Conservation (phyloP, 2,888 invertebrate genomes). For the Eupithecia centaureata region DNA sequence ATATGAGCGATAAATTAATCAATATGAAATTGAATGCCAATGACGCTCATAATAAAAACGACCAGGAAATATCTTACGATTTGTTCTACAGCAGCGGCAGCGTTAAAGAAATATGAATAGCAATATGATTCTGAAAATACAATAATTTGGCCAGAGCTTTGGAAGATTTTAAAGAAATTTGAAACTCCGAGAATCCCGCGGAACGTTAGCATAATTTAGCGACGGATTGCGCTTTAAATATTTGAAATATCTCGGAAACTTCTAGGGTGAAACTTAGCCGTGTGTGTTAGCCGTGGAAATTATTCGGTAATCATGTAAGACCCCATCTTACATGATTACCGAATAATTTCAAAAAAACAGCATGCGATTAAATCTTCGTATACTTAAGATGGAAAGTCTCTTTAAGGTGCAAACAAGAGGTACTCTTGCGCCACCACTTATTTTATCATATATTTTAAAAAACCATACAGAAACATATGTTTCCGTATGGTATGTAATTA, state of each 20-base stretch:
- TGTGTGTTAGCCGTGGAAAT: slow-evolving; percentile 44
- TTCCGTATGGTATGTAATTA: too few species aligned
- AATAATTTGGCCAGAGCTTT: background rate
- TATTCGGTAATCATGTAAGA: slow-evolving; percentile 34
- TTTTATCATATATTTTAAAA: too few species aligned
- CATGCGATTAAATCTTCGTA: background rate
- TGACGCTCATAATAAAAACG: background rate
- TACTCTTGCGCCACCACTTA: too few species aligned
- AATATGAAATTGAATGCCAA: background rate
- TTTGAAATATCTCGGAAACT: slow-evolving; percentile 43
- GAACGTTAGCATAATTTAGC: slow-evolving; percentile 8
- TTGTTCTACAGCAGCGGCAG: background rate
- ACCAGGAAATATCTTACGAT: too few species aligned
- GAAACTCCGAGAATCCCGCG: background rate
- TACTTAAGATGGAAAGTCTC: background rate
- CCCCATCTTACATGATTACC: too few species aligned
- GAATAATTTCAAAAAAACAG: too few species aligned
- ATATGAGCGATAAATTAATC: too few species aligned
- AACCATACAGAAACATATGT: too few species aligned
- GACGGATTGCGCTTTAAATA: slow-evolving; percentile 44
- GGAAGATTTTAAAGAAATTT: slow-evolving; percentile 5
- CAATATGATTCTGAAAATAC: background rate
- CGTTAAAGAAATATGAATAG: background rate
- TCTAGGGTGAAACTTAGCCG: slow-evolving; percentile 37
- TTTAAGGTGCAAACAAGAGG: too few species aligned